Evolutionary conservation across 2,113 vertebrate species (phyloP).

Genomic region (Willisornis vidua): DNA sequence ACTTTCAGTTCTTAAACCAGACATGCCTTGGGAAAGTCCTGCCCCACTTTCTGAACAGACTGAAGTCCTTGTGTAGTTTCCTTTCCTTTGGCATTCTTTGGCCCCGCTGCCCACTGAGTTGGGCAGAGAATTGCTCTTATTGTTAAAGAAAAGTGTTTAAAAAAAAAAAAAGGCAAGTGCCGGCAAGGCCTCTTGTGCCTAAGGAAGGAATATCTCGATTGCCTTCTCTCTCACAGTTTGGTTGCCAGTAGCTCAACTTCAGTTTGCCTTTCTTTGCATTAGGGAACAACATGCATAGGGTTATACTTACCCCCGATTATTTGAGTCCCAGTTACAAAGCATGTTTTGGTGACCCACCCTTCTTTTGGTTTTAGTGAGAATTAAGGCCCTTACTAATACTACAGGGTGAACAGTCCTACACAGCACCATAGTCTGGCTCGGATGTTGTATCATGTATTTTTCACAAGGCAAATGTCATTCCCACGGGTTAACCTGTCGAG

Average conservation of each 20-base stretch:
- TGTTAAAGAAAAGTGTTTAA: background rate
- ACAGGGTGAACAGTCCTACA: background rate
- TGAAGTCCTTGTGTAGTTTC: background rate
- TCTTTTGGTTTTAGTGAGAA: background rate
- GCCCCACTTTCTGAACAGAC: background rate
- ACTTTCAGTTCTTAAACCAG: background rate
- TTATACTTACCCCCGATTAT: background rate
- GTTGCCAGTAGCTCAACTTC: background rate
- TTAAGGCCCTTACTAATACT: background rate
- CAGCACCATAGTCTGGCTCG: background rate
- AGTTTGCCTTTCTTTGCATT: background rate
- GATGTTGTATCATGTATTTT: background rate
- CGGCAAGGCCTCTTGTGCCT: background rate
- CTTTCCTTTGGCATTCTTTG: background rate
- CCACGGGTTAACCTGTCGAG: background rate
- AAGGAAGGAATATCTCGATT: background rate
- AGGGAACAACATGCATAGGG: background rate
- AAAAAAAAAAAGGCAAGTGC: background rate
- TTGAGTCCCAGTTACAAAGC: background rate
- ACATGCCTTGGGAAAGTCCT: slow-evolving; percentile 2
- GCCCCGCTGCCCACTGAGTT: background rate
- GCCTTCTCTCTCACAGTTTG: background rate
- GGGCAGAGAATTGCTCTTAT: background rate
- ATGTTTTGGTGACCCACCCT: background rate
- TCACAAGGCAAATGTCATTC: background rate